Conservation (phyloP, 2,113 vertebrate genomes). For the Pimephales promelas region DNA sequence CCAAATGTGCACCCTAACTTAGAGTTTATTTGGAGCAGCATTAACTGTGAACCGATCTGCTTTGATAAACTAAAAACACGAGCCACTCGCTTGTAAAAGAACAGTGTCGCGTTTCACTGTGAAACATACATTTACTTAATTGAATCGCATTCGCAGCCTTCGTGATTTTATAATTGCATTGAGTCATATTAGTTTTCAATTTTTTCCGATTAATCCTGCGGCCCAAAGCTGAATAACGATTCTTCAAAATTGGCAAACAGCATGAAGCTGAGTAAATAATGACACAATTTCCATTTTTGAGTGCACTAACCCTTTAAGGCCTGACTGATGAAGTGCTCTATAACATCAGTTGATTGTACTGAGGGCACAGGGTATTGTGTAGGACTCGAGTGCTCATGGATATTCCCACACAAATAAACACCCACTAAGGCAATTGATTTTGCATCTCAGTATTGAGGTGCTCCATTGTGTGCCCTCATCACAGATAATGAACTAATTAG, state of each 20-base stretch:
- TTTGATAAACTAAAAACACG: too few relatives aligned
- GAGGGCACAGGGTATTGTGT: not conserved
- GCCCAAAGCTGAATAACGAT: not conserved
- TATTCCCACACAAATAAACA: constrained; percentile 28
- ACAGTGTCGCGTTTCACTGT: too few relatives aligned
- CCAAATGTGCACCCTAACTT: too few relatives aligned
- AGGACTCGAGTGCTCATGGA: not conserved
- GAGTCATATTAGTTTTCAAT: not conserved
- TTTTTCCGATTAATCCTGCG: not conserved
- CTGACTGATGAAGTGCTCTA: not conserved
- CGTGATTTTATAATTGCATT: not conserved
- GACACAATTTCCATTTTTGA: not conserved
- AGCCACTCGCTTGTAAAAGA: too few relatives aligned
- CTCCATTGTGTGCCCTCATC: constrained; percentile 29
- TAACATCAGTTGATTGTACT: constrained; percentile 6
- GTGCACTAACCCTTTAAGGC: not conserved
- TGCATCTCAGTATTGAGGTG: constrained; percentile 36
- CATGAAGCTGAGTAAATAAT: not conserved
- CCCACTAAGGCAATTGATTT: constrained; percentile 32
- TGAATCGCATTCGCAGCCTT: not conserved
- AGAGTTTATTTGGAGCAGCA: too few relatives aligned
- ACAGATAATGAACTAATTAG: constrained; percentile 39
- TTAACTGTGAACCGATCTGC: too few relatives aligned
- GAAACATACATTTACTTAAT: too few relatives aligned
- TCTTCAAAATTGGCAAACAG: not conserved